A percentile compares a stretch with the other conserved stretches of the same genome.
Evolutionary conservation across 2,797 vertebrate genomes (phyloP).

Genomic region (Prunella strophiata): DNA sequence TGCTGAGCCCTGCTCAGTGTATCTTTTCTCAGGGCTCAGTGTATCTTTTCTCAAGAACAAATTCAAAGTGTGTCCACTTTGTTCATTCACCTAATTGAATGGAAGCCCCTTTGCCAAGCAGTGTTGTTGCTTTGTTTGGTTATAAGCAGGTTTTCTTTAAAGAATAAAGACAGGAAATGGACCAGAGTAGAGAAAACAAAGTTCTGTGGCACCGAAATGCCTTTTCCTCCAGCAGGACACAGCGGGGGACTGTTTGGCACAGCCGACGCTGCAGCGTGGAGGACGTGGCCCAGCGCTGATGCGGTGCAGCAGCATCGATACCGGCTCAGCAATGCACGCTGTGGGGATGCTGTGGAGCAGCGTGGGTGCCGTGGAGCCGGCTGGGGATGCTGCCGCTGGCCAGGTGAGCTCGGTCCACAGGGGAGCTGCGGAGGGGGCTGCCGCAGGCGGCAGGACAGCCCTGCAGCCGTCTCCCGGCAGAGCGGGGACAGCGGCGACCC

Average conservation of each 20-base stretch:
- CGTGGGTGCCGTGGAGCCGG: background rate
- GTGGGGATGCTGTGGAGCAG: background rate
- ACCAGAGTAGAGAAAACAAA: background rate
- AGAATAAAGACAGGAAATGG: background rate
- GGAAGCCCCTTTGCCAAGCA: background rate
- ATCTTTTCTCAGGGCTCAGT: background rate
- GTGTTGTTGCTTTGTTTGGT: background rate
- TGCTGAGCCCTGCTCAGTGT: background rate
- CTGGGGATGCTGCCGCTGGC: background rate
- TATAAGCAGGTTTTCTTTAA: background rate
- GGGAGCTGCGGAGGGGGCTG: background rate
- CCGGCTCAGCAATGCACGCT: background rate
- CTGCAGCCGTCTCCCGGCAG: rapidly evolving
- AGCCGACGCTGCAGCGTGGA: background rate
- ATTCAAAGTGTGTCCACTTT: background rate
- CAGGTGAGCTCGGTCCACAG: rapidly evolving
- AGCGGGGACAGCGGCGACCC: background rate
- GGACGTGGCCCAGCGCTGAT: background rate
- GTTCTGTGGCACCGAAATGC: background rate
- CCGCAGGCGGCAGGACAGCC: background rate
- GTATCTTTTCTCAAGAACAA: background rate
- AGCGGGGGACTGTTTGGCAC: background rate
- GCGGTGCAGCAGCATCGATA: background rate
- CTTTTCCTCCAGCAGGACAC: background rate
- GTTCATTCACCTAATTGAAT: background rate